Percentiles rank a stretch among this genome's conserved stretches.
These are phyloP conservation scores for Ernsta delagoae DNA, from an alignment of 2,888 invertebrate genomes.

Conservation along the genomic window DNA sequence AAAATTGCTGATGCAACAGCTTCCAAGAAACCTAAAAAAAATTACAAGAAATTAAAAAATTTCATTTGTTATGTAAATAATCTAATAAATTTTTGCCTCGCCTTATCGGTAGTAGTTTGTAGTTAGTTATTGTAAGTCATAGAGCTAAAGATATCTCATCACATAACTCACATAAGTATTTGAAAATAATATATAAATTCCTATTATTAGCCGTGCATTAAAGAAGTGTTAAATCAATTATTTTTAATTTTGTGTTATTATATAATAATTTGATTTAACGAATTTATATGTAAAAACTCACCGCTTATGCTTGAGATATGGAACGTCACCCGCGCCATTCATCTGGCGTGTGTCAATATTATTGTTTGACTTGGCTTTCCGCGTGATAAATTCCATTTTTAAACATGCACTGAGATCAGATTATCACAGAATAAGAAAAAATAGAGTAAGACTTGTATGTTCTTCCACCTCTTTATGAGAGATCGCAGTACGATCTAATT, in stretches of 20 bases:
- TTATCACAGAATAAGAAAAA: constrained; percentile 57
- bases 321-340: constrained; percentile 63
- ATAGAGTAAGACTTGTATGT: background rate
- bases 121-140: no score
- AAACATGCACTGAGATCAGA: constrained; percentile 52
- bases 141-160: no score
- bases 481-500: constrained; percentile 22
- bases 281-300: constrained; percentile 56
- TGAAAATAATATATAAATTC: no score
- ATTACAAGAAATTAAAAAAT: background rate
- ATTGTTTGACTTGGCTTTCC: constrained; percentile 66
- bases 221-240: no score
- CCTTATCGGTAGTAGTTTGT: no score
- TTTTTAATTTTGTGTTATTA: no score
- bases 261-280: no score
- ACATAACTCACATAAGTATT: no score
- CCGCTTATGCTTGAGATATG: constrained; percentile 56
- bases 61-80: no score
- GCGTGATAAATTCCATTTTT: constrained; percentile 74
- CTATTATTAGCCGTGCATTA: no score
- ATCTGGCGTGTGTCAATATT: constrained; percentile 67
- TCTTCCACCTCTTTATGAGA: constrained; percentile 4
- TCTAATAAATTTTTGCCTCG: no score
- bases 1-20: constrained; percentile 26
- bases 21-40: constrained; percentile 29